Base-by-base conservation (phyloP, 1,140 invertebrate genomes). In the Drosophila pseudoananassae region DNA sequence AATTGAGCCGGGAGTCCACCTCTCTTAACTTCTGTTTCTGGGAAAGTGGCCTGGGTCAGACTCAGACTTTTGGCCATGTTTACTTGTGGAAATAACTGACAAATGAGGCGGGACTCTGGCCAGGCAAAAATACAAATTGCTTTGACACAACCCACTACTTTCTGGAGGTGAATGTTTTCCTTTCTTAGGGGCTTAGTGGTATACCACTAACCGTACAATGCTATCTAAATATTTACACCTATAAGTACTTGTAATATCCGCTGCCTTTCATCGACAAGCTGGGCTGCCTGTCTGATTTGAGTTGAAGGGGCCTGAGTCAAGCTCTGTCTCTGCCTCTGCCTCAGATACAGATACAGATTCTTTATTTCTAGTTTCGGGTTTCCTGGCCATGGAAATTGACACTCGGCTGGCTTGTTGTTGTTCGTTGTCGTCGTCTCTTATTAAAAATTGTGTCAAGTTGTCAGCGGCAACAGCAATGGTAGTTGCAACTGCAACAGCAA, bases 391-490 rank as follows among this genome's bases (percentile, higher is more conserved):
- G 82, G 83, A 85, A 87, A 85, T 87, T 87, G 83, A 87, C 82
- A 87, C 83, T 88, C 74, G 73, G 52, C 33, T 46, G 31, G 49
- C 50, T 55, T 56, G 74, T 69, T 58, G 43, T 61, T n/a, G 47
- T 38, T 33, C 33, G 55, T 29, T 54, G 58, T 70, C 53, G 51
- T 46, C 14, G 9, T 52, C 71, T 78, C 75, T 83, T 84, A 78
- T 78, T 63, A 50, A 76, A 87, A 87, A 88, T 87, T 87, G 82
- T 87, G 82, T 87, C 82, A 87, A 87, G 82, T 75, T 85, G 81
- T 82, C 81, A 82, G 60, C 72, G 50, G 40, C 78, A 60, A 14
- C 79, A 70, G 17, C 76, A 46, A 15, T 74, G 50, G 2, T 68
- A 51, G 9, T 45, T 47, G 17, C 76, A 56, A 4, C 73, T 14